Conservation (phyloP, 2,888 invertebrate species). For the Anorthoa munda region DNA sequence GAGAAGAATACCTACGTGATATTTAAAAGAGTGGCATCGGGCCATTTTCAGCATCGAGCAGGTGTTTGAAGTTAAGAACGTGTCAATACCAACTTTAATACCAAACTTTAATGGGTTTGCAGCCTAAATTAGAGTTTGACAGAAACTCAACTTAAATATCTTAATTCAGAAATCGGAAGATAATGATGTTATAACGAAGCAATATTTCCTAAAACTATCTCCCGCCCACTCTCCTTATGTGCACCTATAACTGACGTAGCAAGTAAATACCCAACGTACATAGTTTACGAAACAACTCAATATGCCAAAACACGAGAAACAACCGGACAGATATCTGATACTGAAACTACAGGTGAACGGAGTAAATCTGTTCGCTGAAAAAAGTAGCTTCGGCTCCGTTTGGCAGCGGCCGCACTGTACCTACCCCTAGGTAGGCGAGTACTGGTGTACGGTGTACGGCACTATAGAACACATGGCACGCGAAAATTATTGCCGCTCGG, state of each 20-base stretch:
- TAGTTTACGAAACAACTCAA: slow-evolving; percentile 43
- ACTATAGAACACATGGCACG: slow-evolving; percentile 84
- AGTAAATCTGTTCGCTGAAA: slow-evolving; percentile 62
- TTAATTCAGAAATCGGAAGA: neutral
- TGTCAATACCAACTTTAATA: too few relatives aligned
- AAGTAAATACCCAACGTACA: slow-evolving; percentile 18
- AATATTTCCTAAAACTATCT: neutral
- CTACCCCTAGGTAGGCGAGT: slow-evolving; percentile 57
- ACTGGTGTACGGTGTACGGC: slow-evolving; percentile 28
- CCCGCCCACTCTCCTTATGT: neutral
- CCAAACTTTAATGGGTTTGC: too few relatives aligned
- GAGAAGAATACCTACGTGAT: neutral
- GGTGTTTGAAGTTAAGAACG: too few relatives aligned
- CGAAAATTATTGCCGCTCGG: slow-evolving; percentile 89
- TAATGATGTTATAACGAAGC: neutral
- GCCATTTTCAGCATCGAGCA: too few relatives aligned
- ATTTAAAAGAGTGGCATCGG: neutral
- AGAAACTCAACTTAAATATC: too few relatives aligned
- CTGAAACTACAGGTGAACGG: slow-evolving; percentile 62
- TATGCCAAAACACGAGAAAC: slow-evolving; percentile 59
- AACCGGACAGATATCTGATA: slow-evolving; percentile 57
- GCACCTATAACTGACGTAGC: neutral
- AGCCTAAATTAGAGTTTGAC: too few relatives aligned
- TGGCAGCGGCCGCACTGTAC: slow-evolving; percentile 66
- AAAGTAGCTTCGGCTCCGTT: slow-evolving; percentile 60